A percentile compares a stretch with the other conserved stretches of the same genome.
These are phyloP conservation scores for Pempheris klunzingeri DNA, from an alignment of 2,797 vertebrate species.

Conservation along the genomic window DNA sequence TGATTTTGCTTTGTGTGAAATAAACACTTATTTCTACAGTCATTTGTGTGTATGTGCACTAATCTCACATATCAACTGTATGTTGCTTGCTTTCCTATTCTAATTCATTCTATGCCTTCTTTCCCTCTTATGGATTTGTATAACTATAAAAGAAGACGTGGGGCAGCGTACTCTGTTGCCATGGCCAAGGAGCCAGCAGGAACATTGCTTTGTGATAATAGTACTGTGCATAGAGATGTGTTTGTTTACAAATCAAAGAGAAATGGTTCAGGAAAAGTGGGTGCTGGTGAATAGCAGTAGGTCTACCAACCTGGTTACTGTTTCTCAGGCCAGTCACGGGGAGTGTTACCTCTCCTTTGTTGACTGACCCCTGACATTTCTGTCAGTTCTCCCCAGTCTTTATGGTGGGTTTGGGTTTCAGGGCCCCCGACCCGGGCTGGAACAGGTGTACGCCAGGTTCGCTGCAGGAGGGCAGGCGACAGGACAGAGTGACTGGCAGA, in stretches of 20 bases:
- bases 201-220: conserved; percentile 37
- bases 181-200: conserved; percentile 26
- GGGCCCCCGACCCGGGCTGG: conserved; percentile 42
- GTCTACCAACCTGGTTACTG: conserved; percentile 36
- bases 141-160: conserved; percentile 13
- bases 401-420: conserved; percentile 73
- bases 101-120: neutral
- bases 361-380: conserved; percentile 70
- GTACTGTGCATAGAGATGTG: conserved; percentile 1
- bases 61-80: neutral
- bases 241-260: conserved; percentile 28
- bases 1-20: conserved; percentile 21
- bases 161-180: conserved; percentile 25
- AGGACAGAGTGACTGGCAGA: conserved; percentile 59
- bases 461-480: conserved; percentile 54
- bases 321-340: conserved; percentile 44
- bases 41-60: neutral
- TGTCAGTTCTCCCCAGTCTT: conserved; percentile 63
- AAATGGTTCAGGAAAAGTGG: conserved; percentile 1
- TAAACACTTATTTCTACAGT: conserved; percentile 19
- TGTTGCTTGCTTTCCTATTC: conserved; percentile 5
- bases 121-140: conserved; percentile 34
- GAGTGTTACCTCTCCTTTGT: conserved; percentile 63
- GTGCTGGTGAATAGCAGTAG: conserved; percentile 22
- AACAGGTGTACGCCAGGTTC: conserved; percentile 71